Conservation (phyloP, 2,113 vertebrate genomes). For the Hydropotes inermis region DNA sequence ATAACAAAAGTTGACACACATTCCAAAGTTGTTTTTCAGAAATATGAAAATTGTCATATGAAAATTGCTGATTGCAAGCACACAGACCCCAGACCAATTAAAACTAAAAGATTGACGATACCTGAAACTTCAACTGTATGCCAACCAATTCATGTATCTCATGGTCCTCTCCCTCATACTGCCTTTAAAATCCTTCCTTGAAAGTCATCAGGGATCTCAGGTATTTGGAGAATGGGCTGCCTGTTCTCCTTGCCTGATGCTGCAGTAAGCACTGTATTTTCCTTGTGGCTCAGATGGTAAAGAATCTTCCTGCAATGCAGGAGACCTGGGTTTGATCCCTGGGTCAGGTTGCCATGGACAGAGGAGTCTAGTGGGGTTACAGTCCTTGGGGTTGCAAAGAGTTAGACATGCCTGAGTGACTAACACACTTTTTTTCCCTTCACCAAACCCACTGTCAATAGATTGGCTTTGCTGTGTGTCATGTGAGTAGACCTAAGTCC, state of each 20-base stretch:
- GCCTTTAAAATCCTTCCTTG: not conserved
- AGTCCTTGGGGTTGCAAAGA: not conserved
- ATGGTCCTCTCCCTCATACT: not conserved
- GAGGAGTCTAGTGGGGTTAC: not conserved
- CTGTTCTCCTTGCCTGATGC: not conserved
- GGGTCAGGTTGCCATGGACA: not conserved
- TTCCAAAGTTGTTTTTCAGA: not conserved
- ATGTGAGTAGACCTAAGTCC: not conserved
- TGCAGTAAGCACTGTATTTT: not conserved
- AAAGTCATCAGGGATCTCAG: not conserved
- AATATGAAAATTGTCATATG: not conserved
- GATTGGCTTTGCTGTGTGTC: not conserved
- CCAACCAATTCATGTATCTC: not conserved
- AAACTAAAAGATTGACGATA: not conserved
- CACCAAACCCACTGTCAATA: not conserved
- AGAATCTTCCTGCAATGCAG: not conserved
- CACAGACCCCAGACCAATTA: not conserved
- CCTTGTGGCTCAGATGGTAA: not conserved
- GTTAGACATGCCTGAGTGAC: not conserved
- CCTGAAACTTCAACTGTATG: not conserved
- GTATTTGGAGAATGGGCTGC: not conserved
- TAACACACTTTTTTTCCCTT: not conserved
- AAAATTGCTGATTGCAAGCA: not conserved
- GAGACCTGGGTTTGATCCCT: not conserved
- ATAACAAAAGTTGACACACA: not conserved